Conservation (phyloP, 2,888 invertebrate species). For the Cremastobaeus sp. region DNA sequence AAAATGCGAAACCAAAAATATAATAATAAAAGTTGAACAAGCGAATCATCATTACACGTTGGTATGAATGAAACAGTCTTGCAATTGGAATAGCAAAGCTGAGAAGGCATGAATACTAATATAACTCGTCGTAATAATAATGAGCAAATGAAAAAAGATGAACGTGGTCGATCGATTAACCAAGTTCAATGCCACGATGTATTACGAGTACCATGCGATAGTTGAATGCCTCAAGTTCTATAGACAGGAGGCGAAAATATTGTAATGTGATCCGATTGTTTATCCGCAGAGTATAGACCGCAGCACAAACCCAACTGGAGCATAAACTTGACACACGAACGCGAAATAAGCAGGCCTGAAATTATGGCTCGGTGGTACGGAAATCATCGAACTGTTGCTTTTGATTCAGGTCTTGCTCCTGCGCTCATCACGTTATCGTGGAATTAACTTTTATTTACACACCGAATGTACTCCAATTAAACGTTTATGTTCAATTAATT, state of each 20-base stretch:
- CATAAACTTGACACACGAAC: constrained; percentile 61
- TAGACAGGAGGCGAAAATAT: constrained; percentile 43
- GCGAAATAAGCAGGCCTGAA: constrained; percentile 52
- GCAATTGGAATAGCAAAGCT: too few species aligned
- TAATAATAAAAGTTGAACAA: too few species aligned
- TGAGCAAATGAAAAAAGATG: constrained; percentile 14
- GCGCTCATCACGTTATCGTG: constrained; percentile 6
- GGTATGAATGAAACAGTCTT: too few species aligned
- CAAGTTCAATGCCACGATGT: constrained; percentile 52
- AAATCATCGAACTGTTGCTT: constrained; percentile 49
- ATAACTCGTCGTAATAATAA: constrained; percentile 3
- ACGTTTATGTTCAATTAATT: neutral
- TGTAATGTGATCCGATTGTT: constrained; percentile 52
- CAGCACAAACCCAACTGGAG: constrained; percentile 50
- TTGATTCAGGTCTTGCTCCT: constrained; percentile 6
- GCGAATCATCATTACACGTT: too few species aligned
- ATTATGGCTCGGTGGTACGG: constrained; percentile 48
- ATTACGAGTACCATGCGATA: constrained; percentile 30
- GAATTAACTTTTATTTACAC: constrained; percentile 14
- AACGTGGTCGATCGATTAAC: constrained; percentile 12
- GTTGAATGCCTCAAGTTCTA: constrained; percentile 51
- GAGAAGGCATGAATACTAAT: too few species aligned
- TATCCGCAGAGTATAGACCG: constrained; percentile 32
- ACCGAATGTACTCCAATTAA: constrained; percentile 8
- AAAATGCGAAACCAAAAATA: too few species aligned